Base-by-base conservation (phyloP, 2,797 vertebrate genomes). In the Pangasius djambal region DNA sequence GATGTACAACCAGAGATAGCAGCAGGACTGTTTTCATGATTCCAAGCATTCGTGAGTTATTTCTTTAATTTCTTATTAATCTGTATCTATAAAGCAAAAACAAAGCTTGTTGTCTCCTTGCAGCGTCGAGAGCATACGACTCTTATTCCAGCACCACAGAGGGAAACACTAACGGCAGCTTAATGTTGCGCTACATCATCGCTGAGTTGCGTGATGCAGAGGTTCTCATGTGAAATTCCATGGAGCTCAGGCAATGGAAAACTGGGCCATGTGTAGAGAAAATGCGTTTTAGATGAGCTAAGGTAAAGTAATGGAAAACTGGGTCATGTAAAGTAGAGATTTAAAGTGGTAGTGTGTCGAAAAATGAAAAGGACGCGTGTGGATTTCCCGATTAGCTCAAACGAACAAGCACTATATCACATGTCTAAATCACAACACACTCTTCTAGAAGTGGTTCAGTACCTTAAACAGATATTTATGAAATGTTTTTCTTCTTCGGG, bases 251-350 rank as follows among this genome's bases (percentile, higher is more conserved):
- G 83, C 44, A 34, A 69, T 0, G 63, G 44, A 69, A 85, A 85
- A 85, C 63, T 69, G 83, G 63, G 83, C 63, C 83, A 69, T 55
- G 63, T 69, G 83, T 31, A 31, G 83, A 69, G 63, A 69, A 85
- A 85, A 69, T 52, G 65, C n/a, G 28, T 69, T 69, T 69, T 69
- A 85, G 83, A 85, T 55, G 48, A 85, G 63, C 63, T 50, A 22
- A 84, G 83, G 83, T 84, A 67, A 84, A 59, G 63, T 44, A 4
- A 63, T 69, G 50, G 57, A 75, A 85, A 85, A 85, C 44, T 85
- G 65, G 83, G 83, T 85, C 83, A 69, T 69, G 63, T 31, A 69
- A 69, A 69, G 83, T 52, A 22, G 48, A 85, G 83, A 52, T 69
- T 85, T 85, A 65, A 69, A 69, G 65, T 4, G 44, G 4, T 52